A percentile compares a stretch with the other conserved stretches of the same genome.
These are phyloP conservation scores for Plectus sambesii DNA, from an alignment of 1,140 invertebrate species.

Conservation along the genomic window DNA sequence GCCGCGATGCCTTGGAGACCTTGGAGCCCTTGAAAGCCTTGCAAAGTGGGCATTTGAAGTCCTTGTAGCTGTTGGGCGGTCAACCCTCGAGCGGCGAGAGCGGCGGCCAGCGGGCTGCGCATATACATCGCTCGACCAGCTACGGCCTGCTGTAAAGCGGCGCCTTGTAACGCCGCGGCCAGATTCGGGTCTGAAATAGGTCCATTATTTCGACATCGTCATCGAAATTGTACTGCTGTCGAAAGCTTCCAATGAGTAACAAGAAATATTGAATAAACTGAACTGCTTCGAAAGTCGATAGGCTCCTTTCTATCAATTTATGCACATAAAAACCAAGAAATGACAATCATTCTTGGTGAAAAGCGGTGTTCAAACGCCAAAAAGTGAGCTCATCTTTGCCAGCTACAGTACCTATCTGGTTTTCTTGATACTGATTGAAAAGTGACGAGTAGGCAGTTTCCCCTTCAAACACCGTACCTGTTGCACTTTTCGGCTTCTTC, in stretches of 20 bases:
- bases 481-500: conserved; percentile 23
- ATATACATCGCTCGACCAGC: conserved; percentile 3
- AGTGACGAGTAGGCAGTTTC: conserved; percentile 3
- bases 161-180: conserved; percentile 7
- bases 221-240: too few species aligned
- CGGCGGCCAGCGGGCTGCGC: conserved; percentile 6
- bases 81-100: conserved; percentile 3
- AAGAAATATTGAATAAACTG: neutral
- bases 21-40: too few species aligned
- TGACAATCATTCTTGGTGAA: conserved; percentile 7
- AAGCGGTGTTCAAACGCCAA: conserved; percentile 15
- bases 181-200: too few species aligned
- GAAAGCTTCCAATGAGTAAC: conserved; percentile 1
- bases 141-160: conserved; percentile 5
- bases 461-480: conserved; percentile 10
- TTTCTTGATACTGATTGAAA: neutral
- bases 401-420: conserved; percentile 1
- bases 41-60: too few species aligned
- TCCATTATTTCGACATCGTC: too few species aligned
- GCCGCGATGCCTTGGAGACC: too few species aligned
- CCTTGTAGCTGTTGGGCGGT: conserved; percentile 2
- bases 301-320: conserved; percentile 1
- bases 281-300: conserved; percentile 5
- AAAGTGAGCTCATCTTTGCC: conserved; percentile 14
- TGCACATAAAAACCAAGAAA: conserved; percentile 9